Evolutionary conservation across 2,113 vertebrate genomes (phyloP), one percentile per base, ranked within the genome.

Genomic region (Vireo altiloquus): DNA sequence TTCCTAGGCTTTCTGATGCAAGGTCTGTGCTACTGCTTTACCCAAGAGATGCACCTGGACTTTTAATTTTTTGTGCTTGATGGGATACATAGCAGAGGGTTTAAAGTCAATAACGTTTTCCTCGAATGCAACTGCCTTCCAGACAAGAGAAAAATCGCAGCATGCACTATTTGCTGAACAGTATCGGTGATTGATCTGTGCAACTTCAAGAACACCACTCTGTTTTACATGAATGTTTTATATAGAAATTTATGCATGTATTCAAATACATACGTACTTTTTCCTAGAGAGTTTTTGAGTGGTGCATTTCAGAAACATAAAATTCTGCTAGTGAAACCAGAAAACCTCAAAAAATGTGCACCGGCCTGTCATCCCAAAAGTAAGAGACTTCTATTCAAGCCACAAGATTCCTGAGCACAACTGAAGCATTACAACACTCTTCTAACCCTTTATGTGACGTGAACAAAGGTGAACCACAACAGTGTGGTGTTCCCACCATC

Each of bases 361-460:
- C 33, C 40, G 57, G 53, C 18, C 37, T 68, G 16, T 35, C 57
- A 88, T 30, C 13, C 39, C 50, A 72, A 85, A 81, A 46, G n/a
- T 47, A 92, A 92, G 30, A 54, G 37, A 71, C 15, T 80, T 74
- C 75, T 42, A 49, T 15, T 61, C 19, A 72, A 69, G 33, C 10
- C 71, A 78, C 37, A 71, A 63, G 70, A 85, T 10, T 87, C 60
- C 25, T 76, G 30, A 91, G 49, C 63, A 42, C 23, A 63, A 52
- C 47, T 63, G 69, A 91, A 87, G 79, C 8, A 20, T 3, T 6
- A 7, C 20, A 82, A 54, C 11, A 10, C 13, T 59, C 23, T 52
- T 69, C n/a, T 31, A 28, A 28, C 13, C 21, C 11, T 49, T 80
- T 53, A 72, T 2, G 2, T 0, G 0, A 49, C 24, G 18, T 0